phyloP scores from a whole-genome alignment of 1,140 invertebrate species.

The Polyergus mexicanus region DNA sequence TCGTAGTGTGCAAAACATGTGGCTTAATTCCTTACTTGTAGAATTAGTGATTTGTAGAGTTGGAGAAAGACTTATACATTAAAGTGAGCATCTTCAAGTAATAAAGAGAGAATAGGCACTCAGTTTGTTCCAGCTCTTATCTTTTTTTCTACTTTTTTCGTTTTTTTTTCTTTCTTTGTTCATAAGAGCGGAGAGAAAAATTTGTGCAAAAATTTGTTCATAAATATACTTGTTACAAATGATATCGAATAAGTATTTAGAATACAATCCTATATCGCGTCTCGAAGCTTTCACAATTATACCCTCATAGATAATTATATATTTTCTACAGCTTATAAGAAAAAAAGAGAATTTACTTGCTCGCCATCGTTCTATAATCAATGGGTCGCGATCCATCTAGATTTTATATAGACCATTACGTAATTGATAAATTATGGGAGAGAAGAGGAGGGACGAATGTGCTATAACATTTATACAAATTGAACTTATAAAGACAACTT shows the following conservation, averaged over 20 bases:
- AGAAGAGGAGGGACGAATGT: neutral
- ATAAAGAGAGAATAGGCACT: slow-evolving; percentile 65
- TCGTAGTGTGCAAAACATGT: slow-evolving; percentile 31
- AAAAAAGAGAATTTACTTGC: too few relatives aligned
- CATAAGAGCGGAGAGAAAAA: slow-evolving; percentile 33
- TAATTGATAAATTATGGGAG: slow-evolving; percentile 8
- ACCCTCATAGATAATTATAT: slow-evolving; percentile 8
- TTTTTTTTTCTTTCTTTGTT: slow-evolving; percentile 18
- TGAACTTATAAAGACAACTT: neutral
- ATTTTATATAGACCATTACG: slow-evolving; percentile 1
- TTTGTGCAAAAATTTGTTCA: slow-evolving; percentile 46
- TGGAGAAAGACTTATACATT: too few relatives aligned
- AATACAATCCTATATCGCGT: slow-evolving; percentile 9
- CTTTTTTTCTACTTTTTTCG: neutral
- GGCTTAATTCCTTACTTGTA: slow-evolving; percentile 1
- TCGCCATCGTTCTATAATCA: neutral
- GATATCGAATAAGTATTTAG: slow-evolving; percentile 50
- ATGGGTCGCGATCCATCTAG: neutral
- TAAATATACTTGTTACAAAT: slow-evolving; percentile 36
- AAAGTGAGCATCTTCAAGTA: slow-evolving; percentile 65
- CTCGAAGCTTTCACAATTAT: slow-evolving; percentile 46
- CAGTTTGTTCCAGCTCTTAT: slow-evolving; percentile 47
- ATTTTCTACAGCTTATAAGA: slow-evolving; percentile 4
- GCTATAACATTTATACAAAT: neutral
- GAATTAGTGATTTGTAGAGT: slow-evolving; percentile 49